These are phyloP conservation scores for Sylvilagus bachmani DNA, from an alignment of 2,113 vertebrate genomes.

Conservation along the genomic window DNA sequence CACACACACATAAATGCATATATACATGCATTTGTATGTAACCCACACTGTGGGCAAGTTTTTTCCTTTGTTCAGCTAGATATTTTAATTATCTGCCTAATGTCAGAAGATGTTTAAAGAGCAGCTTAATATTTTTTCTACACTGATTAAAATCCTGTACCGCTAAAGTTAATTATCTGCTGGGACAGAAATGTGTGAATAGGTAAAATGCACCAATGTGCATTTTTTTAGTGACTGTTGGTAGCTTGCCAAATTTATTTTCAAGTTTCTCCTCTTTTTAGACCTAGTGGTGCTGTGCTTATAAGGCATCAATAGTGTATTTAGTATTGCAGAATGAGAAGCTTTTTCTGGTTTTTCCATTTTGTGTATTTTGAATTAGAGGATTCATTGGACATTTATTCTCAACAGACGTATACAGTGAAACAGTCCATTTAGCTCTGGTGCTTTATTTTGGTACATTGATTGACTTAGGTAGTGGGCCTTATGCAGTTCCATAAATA, in stretches of 20 bases:
- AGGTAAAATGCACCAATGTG: conserved; percentile 25
- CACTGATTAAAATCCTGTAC: conserved; percentile 50
- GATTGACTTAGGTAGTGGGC: neutral
- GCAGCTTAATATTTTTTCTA: conserved; percentile 49
- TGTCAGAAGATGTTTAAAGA: neutral
- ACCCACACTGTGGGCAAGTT: neutral
- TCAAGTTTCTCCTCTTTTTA: neutral
- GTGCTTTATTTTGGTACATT: conserved; percentile 30
- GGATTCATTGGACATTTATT: conserved; percentile 59
- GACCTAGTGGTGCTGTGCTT: conserved; percentile 16
- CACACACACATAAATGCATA: neutral
- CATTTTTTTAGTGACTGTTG: conserved; percentile 62
- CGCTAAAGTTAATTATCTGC: conserved; percentile 35
- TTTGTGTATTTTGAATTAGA: conserved; percentile 61
- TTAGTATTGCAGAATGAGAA: conserved; percentile 54
- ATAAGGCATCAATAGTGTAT: conserved; percentile 58
- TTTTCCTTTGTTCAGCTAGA: conserved; percentile 29
- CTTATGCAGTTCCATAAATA: conserved; percentile 35
- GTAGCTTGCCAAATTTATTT: conserved; percentile 57
- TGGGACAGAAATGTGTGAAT: conserved; percentile 41
- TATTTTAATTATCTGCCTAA: conserved; percentile 62
- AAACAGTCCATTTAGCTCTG: conserved; percentile 58
- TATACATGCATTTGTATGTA: neutral
- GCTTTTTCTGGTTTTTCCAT: conserved; percentile 54
- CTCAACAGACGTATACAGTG: neutral